Conservation (phyloP, 2,888 invertebrate genomes). For the Ichneumoninae sp. region DNA sequence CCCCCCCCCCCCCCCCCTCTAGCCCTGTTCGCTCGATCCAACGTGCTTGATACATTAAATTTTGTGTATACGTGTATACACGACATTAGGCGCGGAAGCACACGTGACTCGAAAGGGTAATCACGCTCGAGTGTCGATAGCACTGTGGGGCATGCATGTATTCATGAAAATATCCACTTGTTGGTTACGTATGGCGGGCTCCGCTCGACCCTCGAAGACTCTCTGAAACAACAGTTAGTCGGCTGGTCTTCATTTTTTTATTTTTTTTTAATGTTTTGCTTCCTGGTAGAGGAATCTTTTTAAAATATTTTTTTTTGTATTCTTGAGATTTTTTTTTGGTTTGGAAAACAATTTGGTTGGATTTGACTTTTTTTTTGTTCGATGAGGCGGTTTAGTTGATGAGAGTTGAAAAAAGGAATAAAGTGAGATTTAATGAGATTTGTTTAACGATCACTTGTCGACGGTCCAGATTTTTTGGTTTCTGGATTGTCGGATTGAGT, state of each 20-base stretch:
- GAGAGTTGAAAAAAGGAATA: too few species aligned
- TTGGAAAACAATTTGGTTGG: too few species aligned
- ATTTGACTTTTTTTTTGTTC: too few species aligned
- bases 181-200: constrained; percentile 10
- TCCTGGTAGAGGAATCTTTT: not conserved
- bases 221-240: not conserved
- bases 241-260: not conserved
- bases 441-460: too few species aligned
- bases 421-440: too few species aligned
- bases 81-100: constrained; percentile 19
- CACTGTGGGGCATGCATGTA: not conserved
- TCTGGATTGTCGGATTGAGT: too few species aligned
- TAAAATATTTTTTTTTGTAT: too few species aligned
- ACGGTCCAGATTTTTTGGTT: too few species aligned
- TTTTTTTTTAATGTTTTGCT: not conserved
- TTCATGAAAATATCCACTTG: constrained; percentile 41
- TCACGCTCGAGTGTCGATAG: not conserved
- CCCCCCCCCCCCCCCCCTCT: too few species aligned
- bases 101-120: constrained; percentile 50
- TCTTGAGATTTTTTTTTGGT: too few species aligned
- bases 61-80: constrained; percentile 10
- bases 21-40: not conserved
- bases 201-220: not conserved
- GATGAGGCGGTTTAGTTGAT: too few species aligned
- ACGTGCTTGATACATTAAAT: constrained; percentile 19